These are phyloP conservation scores for Arizona elegans DNA, from an alignment of 2,113 vertebrate species.

Conservation along the genomic window DNA sequence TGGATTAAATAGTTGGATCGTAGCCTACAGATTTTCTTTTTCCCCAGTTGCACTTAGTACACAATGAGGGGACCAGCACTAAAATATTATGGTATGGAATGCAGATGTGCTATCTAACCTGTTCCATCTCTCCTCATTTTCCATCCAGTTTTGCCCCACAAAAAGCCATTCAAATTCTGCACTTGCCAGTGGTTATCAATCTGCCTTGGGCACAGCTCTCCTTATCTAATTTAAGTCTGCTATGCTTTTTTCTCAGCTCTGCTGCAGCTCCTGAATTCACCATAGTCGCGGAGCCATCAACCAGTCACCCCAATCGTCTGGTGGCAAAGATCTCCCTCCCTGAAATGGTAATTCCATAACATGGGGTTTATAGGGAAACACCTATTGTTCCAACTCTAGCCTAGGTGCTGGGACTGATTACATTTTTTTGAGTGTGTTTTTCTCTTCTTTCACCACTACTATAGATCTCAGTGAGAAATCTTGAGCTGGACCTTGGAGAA, in stretches of 20 bases:
- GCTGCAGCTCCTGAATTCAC: constrained; percentile 66
- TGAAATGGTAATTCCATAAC: constrained; percentile 72
- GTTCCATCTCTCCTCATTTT: not conserved
- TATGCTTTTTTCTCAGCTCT: constrained; percentile 42
- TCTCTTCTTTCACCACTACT: not conserved
- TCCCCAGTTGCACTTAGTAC: not conserved
- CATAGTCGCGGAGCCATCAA: constrained; percentile 70
- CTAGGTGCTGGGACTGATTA: too few relatives aligned
- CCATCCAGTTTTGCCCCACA: not conserved
- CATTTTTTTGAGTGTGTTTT: not conserved
- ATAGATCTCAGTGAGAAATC: constrained; percentile 71
- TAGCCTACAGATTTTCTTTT: not conserved
- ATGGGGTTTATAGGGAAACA: not conserved
- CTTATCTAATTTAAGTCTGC: not conserved
- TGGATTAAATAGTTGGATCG: not conserved
- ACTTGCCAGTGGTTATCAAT: not conserved
- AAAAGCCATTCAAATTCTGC: not conserved
- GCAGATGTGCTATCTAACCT: not conserved
- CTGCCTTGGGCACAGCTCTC: not conserved
- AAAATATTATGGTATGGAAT: not conserved
- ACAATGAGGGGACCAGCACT: not conserved
- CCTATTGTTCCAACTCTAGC: not conserved
- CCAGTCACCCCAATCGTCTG: constrained; percentile 71
- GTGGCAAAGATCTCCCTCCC: constrained; percentile 81
- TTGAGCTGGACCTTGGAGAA: constrained; percentile 82